phyloP scores from a whole-genome alignment of 1,140 invertebrate species.

The Meloidogyne floridensis region DNA sequence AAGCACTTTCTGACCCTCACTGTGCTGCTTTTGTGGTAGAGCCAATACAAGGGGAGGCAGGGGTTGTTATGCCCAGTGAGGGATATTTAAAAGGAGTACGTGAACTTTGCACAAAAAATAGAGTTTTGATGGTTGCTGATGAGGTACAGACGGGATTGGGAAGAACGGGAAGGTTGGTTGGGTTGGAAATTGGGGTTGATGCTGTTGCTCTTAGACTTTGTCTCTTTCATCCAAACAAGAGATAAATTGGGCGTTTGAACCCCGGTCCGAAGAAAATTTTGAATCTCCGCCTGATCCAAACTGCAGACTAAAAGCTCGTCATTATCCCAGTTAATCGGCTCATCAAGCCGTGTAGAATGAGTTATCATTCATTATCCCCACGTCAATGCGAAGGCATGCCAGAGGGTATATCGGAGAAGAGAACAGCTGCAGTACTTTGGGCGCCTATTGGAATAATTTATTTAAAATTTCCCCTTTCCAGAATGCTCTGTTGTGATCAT shows the following conservation, averaged over 20 bases:
- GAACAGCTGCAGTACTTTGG: background rate
- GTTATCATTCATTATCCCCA: no score
- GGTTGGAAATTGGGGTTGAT: no score
- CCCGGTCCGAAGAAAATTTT: no score
- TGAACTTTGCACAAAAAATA: conserved; percentile 86
- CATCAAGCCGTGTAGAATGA: no score
- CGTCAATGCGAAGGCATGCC: no score
- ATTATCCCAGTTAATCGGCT: no score
- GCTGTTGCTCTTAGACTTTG: no score
- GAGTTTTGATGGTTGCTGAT: conserved; percentile 95
- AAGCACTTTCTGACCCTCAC: conserved; percentile 75
- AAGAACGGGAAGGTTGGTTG: conserved; percentile 79
- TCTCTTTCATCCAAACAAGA: no score
- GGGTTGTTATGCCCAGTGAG: conserved; percentile 84
- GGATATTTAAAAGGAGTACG: conserved; percentile 86
- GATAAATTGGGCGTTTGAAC: no score
- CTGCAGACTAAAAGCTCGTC: no score
- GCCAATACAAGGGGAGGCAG: conserved; percentile 98
- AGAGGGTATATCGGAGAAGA: no score
- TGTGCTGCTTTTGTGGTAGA: conserved; percentile 97
- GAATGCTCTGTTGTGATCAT: conserved; percentile 81
- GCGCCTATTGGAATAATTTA: background rate
- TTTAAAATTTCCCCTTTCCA: background rate
- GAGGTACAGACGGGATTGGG: conserved; percentile 92
- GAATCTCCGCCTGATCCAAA: no score